phyloP scores from a whole-genome alignment of 2,797 vertebrate genomes.

The Emydoidea blandingii region DNA sequence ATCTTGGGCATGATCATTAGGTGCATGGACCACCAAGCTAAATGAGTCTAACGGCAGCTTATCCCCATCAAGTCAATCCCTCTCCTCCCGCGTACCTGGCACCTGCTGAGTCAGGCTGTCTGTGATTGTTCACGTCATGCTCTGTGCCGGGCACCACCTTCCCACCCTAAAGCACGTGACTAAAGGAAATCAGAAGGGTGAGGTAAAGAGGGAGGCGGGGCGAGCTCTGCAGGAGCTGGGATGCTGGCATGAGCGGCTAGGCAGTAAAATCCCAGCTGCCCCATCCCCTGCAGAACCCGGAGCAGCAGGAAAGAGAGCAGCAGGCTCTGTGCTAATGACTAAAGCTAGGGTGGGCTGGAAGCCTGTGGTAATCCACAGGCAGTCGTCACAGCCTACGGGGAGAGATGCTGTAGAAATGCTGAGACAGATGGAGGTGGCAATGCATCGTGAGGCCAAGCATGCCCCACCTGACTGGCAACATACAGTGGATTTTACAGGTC shows the following conservation, averaged over 20 bases:
- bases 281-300: background rate
- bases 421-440: background rate
- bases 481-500: background rate
- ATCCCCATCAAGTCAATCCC: background rate
- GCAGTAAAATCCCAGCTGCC: background rate
- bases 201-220: background rate
- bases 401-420: background rate
- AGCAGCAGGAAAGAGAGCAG: background rate
- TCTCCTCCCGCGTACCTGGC: background rate
- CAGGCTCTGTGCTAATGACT: background rate
- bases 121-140: background rate
- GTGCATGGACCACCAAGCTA: background rate
- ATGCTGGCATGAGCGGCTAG: background rate
- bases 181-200: fast-evolving
- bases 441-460: background rate
- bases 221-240: background rate
- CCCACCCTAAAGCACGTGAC: fast-evolving
- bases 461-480: background rate
- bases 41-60: background rate
- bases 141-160: background rate
- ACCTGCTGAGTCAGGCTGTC: background rate
- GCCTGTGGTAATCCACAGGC: background rate
- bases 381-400: too few species aligned
- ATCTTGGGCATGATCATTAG: background rate
- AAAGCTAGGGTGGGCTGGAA: background rate